These are phyloP conservation scores for Triplophysa siluroides DNA, from an alignment of 2,113 vertebrate genomes.

Conservation along the genomic window DNA sequence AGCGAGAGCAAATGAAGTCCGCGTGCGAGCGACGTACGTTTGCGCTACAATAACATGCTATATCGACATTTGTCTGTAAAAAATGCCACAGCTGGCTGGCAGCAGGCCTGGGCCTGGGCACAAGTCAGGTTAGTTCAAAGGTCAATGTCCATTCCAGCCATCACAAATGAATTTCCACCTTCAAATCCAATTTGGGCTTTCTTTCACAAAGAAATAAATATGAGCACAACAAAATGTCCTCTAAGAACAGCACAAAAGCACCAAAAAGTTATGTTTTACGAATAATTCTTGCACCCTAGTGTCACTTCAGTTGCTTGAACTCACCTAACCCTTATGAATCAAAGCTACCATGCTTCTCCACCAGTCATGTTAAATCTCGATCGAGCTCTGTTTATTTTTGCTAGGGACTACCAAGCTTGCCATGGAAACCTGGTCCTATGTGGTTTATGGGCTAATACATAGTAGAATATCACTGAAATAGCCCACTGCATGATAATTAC, in stretches of 20 bases:
- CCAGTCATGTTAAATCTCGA: conserved; percentile 65
- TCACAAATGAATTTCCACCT: conserved; percentile 39
- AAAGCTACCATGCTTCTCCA: conserved; percentile 53
- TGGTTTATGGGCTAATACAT: conserved; percentile 73
- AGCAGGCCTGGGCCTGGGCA: too few relatives aligned
- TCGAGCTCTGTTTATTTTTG: conserved; percentile 67
- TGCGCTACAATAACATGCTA: too few relatives aligned
- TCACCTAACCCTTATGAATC: conserved; percentile 27
- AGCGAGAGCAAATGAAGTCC: too few relatives aligned
- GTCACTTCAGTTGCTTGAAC: conserved; percentile 15
- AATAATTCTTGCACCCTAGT: conserved; percentile 1
- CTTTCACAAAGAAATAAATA: too few relatives aligned
- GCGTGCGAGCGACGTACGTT: too few relatives aligned
- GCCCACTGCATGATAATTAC: conserved; percentile 71
- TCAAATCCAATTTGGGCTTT: too few relatives aligned
- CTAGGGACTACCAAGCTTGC: conserved; percentile 67
- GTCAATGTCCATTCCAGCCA: conserved; percentile 41
- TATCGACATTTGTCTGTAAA: too few relatives aligned
- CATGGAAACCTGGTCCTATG: conserved; percentile 70
- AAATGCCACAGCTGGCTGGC: too few relatives aligned
- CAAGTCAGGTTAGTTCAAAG: conserved; percentile 41
- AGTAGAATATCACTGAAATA: conserved; percentile 76
- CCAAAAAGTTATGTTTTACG: neutral
- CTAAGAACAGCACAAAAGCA: neutral
- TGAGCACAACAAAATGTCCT: too few relatives aligned